These are phyloP conservation scores for Platichthys flesus DNA, from an alignment of 2,113 vertebrate genomes.

Conservation along the genomic window DNA sequence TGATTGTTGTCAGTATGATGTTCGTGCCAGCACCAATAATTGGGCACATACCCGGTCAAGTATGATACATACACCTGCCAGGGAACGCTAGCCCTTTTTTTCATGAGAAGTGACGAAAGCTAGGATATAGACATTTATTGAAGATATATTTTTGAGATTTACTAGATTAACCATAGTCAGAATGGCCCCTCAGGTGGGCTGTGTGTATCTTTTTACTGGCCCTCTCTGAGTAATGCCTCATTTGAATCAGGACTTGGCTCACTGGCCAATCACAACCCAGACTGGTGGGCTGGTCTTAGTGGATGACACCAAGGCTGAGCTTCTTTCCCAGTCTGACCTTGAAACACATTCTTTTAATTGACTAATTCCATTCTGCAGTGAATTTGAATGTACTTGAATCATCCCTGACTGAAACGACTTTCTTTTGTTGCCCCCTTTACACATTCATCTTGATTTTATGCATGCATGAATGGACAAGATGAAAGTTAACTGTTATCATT, in stretches of 20 bases:
- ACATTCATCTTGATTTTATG: background rate
- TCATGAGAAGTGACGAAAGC: constrained; percentile 13
- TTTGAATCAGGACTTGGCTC: too few relatives aligned
- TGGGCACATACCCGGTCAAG: background rate
- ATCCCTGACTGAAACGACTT: background rate
- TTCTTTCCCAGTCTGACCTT: background rate
- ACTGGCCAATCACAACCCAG: background rate
- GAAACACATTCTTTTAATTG: constrained; percentile 7
- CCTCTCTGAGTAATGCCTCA: background rate
- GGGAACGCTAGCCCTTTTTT: constrained; percentile 20
- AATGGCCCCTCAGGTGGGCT: background rate
- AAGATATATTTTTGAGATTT: constrained; percentile 23
- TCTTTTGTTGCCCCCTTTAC: background rate
- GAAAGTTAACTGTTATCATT: constrained; percentile 6
- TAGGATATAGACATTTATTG: constrained; percentile 36
- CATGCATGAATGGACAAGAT: background rate
- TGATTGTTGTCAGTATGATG: background rate
- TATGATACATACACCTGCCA: too few relatives aligned
- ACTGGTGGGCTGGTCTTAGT: background rate
- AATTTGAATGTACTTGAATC: constrained; percentile 11
- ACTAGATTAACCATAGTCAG: background rate
- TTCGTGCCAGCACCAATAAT: too few relatives aligned
- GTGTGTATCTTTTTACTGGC: background rate
- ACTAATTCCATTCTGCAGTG: constrained; percentile 11
- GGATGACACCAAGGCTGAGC: background rate